These are phyloP conservation scores for Margarornis squamiger DNA, from an alignment of 2,797 vertebrate species.

Conservation along the genomic window DNA sequence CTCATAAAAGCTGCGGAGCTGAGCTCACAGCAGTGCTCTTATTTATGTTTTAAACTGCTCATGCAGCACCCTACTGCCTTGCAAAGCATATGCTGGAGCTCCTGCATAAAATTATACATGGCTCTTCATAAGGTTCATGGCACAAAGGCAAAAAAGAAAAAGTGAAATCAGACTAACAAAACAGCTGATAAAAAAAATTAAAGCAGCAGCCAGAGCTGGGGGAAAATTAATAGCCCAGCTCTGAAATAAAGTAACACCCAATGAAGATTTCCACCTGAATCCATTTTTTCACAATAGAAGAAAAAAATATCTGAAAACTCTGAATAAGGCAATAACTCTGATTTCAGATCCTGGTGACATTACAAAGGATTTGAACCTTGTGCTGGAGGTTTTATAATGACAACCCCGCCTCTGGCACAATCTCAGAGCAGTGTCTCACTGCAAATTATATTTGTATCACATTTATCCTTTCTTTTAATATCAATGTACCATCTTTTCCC, in stretches of 20 bases:
- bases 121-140: neutral
- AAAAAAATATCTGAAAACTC: neutral
- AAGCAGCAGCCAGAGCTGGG: neutral
- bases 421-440: constrained; percentile 29
- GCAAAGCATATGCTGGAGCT: neutral
- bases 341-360: constrained; percentile 11
- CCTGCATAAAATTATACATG: neutral
- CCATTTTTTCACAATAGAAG: neutral
- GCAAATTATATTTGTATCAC: constrained; percentile 56
- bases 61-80: neutral
- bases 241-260: neutral
- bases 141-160: neutral
- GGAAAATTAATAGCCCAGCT: constrained; percentile 11
- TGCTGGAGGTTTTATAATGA: constrained; percentile 50
- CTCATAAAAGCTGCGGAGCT: constrained; percentile 32
- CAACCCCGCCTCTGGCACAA: neutral
- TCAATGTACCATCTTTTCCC: constrained; percentile 14
- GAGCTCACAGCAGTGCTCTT: constrained; percentile 45
- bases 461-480: constrained; percentile 63
- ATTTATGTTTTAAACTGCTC: constrained; percentile 57
- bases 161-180: constrained; percentile 12
- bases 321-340: neutral
- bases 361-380: constrained; percentile 37
- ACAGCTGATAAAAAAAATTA: neutral
- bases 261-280: constrained; percentile 9